Conservation (phyloP, 2,113 vertebrate species). For the Montifringilla adamsi region DNA sequence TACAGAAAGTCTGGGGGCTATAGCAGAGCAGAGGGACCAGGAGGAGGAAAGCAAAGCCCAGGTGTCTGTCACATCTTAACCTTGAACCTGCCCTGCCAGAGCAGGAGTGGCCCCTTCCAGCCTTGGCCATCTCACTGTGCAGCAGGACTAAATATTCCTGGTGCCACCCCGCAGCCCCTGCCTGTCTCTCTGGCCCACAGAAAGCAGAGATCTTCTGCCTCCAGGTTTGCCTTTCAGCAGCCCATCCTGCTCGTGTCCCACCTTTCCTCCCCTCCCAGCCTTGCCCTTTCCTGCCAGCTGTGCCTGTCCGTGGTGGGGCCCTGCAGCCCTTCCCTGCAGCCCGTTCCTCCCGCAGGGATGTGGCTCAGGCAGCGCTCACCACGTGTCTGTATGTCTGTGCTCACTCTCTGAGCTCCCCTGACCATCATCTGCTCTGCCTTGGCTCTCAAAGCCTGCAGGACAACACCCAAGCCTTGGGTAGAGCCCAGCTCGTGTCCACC, state of each 20-base stretch:
- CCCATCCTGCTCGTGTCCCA: background rate
- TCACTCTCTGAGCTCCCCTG: background rate
- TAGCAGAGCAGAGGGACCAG: background rate
- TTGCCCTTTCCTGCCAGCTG: background rate
- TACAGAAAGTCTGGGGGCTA: background rate
- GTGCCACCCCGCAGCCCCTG: background rate
- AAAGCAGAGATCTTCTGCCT: background rate
- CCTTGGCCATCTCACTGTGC: background rate
- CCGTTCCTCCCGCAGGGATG: background rate
- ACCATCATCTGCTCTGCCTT: background rate
- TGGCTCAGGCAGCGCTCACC: background rate
- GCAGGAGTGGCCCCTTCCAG: background rate
- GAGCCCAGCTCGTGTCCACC: background rate
- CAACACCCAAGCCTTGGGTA: background rate
- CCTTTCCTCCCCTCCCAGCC: background rate
- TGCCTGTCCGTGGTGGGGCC: background rate
- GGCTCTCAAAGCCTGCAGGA: background rate
- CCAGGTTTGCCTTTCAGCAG: background rate
- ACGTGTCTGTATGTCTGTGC: fast-evolving
- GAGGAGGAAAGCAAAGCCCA: background rate
- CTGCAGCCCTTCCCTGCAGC: background rate
- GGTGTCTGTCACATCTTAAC: background rate
- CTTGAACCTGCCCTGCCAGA: background rate
- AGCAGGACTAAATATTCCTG: background rate
- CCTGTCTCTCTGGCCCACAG: background rate